These are phyloP conservation scores for Hemiscyllium ocellatum DNA, from an alignment of 2,113 vertebrate species.

Conservation along the genomic window DNA sequence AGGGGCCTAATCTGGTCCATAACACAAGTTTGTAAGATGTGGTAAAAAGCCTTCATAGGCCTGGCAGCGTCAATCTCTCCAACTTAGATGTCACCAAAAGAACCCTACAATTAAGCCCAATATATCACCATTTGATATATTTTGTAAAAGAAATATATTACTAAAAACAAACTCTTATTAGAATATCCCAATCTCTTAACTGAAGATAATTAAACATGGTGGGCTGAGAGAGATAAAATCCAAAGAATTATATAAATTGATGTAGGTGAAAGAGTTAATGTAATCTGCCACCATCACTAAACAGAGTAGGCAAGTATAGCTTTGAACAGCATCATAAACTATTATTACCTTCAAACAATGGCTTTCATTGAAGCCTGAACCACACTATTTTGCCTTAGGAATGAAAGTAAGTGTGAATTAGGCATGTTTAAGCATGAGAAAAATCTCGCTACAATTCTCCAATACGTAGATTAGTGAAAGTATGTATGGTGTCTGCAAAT, in stretches of 20 bases:
- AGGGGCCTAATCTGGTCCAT: too few relatives aligned
- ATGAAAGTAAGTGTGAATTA: slow-evolving; percentile 1
- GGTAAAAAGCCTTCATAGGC: too few relatives aligned
- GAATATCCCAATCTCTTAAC: background rate
- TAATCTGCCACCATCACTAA: background rate
- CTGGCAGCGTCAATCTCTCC: too few relatives aligned
- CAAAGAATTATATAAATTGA: background rate
- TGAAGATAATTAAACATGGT: background rate
- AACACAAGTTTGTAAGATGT: too few relatives aligned
- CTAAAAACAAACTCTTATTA: background rate
- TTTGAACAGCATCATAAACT: background rate
- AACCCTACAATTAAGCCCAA: too few relatives aligned
- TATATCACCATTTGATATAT: background rate
- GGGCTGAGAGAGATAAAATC: background rate
- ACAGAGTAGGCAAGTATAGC: background rate
- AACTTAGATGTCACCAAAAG: too few relatives aligned
- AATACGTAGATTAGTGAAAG: background rate
- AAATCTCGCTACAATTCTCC: background rate
- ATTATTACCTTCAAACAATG: slow-evolving; percentile 4
- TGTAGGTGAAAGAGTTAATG: background rate
- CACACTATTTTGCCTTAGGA: background rate
- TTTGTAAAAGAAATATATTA: background rate
- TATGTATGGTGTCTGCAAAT: background rate
- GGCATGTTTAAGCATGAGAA: background rate
- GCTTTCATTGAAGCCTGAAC: background rate